Evolutionary conservation across 23 tunicate species (phyloP).

Genomic region (Corella eumyota): DNA sequence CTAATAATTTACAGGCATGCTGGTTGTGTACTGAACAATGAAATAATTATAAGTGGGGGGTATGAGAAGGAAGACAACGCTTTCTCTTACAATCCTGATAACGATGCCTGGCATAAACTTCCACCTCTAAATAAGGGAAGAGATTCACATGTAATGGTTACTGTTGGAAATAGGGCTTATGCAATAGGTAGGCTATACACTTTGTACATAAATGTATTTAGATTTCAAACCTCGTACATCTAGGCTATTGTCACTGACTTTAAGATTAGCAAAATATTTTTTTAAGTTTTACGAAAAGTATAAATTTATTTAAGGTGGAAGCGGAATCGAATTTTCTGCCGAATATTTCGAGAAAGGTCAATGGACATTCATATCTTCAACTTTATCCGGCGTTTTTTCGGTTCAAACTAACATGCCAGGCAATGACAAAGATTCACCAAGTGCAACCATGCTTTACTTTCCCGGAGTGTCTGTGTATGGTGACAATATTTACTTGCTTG

Average conservation of each 20-base stretch:
- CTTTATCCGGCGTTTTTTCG: background rate
- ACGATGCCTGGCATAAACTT: slow-evolving; percentile 38
- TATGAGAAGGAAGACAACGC: slow-evolving; percentile 30
- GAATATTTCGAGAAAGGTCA: slow-evolving; percentile 29
- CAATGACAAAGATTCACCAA: too few relatives aligned
- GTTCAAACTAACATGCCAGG: too few relatives aligned
- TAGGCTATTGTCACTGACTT: too few relatives aligned
- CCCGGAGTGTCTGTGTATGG: slow-evolving; percentile 33
- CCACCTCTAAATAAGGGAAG: slow-evolving; percentile 64
- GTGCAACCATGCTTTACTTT: slow-evolving; percentile 30
- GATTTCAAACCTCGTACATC: background rate
- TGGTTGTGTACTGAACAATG: slow-evolving; percentile 46
- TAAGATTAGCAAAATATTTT: background rate
- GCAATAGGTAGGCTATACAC: slow-evolving; percentile 45
- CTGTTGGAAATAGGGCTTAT: slow-evolving; percentile 25
- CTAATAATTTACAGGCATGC: slow-evolving; percentile 50
- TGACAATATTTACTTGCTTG: slow-evolving; percentile 46
- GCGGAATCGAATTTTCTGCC: slow-evolving; percentile 37
- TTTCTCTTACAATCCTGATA: slow-evolving; percentile 22
- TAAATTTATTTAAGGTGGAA: slow-evolving; percentile 51
- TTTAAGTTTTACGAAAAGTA: background rate
- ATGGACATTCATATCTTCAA: slow-evolving; percentile 25
- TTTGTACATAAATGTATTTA: background rate
- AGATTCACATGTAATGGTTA: slow-evolving; percentile 63
- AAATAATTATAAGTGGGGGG: slow-evolving; percentile 64